Evolutionary conservation across 1,140 invertebrate species (phyloP).

Genomic region (Apis laboriosa): DNA sequence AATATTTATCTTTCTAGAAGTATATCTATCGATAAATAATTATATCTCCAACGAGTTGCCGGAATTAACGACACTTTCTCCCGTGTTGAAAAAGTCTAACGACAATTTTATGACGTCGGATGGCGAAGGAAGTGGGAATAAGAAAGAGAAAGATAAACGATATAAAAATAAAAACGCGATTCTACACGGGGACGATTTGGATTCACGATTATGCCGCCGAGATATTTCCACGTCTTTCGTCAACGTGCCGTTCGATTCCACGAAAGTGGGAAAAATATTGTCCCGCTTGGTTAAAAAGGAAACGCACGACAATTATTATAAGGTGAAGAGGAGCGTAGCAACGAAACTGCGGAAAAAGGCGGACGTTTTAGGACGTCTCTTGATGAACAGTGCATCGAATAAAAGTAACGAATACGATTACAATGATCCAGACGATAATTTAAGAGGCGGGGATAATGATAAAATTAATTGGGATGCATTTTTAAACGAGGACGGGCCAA

Average conservation of each 20-base stretch:
- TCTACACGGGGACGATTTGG: background rate
- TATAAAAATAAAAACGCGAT: background rate
- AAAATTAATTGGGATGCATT: conserved; percentile 16
- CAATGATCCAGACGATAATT: conserved; percentile 29
- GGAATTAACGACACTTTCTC: background rate
- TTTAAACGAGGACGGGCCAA: conserved; percentile 8
- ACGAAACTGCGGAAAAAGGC: background rate
- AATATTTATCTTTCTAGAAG: conserved; percentile 2
- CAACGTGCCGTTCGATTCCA: background rate
- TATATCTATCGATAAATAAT: background rate
- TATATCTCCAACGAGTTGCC: background rate
- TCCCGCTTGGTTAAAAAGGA: background rate
- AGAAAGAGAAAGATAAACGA: background rate
- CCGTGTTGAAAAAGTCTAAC: background rate
- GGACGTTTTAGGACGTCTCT: background rate
- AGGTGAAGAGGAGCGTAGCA: background rate
- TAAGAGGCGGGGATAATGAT: background rate
- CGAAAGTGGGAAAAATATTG: background rate
- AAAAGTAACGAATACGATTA: background rate
- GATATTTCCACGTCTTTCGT: no score
- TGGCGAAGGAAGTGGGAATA: no score
- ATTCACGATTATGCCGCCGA: background rate
- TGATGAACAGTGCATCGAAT: background rate
- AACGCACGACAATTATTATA: background rate
- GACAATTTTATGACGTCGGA: background rate